Evolutionary conservation across 2,888 invertebrate species (phyloP).

Genomic region (Mesochorus sp.): DNA sequence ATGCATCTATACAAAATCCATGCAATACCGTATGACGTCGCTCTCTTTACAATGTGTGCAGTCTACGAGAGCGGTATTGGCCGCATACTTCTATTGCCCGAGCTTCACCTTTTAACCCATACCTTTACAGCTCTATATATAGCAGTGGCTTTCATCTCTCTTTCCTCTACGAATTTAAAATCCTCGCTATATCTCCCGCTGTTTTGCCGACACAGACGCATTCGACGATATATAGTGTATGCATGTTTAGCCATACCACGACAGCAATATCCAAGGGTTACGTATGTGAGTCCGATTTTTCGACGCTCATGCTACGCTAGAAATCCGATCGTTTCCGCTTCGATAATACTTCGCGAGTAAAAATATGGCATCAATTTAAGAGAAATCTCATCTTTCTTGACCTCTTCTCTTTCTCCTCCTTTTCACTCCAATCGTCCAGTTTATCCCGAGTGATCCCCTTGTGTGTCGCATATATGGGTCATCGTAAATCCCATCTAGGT

Average conservation of each 20-base stretch:
- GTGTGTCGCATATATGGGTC: slow-evolving; percentile 34
- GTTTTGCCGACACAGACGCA: background rate
- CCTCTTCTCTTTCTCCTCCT: background rate
- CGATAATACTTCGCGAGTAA: slow-evolving; percentile 48
- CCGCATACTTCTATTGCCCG: slow-evolving; percentile 10
- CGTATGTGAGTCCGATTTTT: slow-evolving; percentile 22
- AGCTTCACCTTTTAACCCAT: slow-evolving; percentile 12
- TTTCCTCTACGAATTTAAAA: background rate
- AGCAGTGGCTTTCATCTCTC: background rate
- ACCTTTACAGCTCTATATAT: background rate
- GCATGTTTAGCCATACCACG: background rate
- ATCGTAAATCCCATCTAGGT: slow-evolving; percentile 32
- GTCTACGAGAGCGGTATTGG: slow-evolving; percentile 18
- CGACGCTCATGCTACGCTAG: slow-evolving; percentile 22
- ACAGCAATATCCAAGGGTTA: background rate
- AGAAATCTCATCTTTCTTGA: slow-evolving; percentile 17
- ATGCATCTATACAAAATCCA: slow-evolving; percentile 11
- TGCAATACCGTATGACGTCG: slow-evolving; percentile 7
- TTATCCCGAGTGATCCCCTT: slow-evolving; percentile 18
- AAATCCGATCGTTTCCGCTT: slow-evolving; percentile 39
- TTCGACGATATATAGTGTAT: background rate
- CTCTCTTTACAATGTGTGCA: slow-evolving; percentile 17
- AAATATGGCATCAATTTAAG: slow-evolving; percentile 53
- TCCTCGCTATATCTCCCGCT: slow-evolving; percentile 17
- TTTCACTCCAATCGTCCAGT: background rate